Evolutionary conservation across 2,888 invertebrate genomes (phyloP), one percentile per base, ranked within the genome.

Genomic region (Lagria hirta): DNA sequence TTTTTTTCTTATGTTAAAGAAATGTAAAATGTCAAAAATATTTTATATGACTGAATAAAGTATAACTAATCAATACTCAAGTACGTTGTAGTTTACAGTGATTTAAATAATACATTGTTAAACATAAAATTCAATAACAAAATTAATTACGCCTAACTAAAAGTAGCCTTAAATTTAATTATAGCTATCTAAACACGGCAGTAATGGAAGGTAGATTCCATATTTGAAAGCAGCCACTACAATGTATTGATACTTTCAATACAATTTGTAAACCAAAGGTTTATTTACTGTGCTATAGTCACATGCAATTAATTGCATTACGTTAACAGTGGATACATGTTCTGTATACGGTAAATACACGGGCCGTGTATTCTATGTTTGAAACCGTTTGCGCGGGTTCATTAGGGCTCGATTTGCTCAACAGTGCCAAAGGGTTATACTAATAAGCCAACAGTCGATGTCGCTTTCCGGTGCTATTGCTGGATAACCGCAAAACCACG

Each of bases 241-340:
- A 61, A 60, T 59, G 54, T 55, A 35, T 34, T 45, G 47, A 55
- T 60, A 62, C 61, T 62, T 62, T 57, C 55, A 57, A 60, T 54
- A 55, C 60, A 60, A 62, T 62, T 62, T 61, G 63, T 58, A 59
- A 66, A 53, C 64, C 58, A 58, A 52, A 58, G 61, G 64, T 62
- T 60, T 66, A 66, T 68, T 68, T 67, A 65, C 67, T 54, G 58
- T 64, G 58, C 58, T 55, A 60, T 61, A 60, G 60, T 60, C 60
- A 57, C 59, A 62, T 66, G 66, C 67, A 68, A 66, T 68, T 68
- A 68, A 66, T 66, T 66, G 68, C 67, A 66, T 60, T 64, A 64
- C 55, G 58, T 58, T 60, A 62, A 61, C 65, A 62, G 57, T 60
- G 54, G 57, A 58, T 57, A 55, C 60, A 60, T 64, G 64, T 61